Base-by-base conservation (phyloP, 2,797 vertebrate genomes). In the Channa striata region DNA sequence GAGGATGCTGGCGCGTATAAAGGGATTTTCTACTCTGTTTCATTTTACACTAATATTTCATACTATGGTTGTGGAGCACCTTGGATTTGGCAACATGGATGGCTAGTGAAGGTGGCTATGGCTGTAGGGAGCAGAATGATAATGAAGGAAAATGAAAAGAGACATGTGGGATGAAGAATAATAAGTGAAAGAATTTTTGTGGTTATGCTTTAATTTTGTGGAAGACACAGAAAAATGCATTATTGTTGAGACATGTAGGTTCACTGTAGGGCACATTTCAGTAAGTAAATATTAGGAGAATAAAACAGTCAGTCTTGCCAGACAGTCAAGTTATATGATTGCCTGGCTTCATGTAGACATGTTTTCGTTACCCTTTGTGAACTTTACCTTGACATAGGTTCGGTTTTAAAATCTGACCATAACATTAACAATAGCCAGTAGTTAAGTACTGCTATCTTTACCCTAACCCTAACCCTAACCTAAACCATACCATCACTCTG, bases 191-290 rank as follows among this genome's bases (percentile, higher is more conserved):
- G 25, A 53, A 57, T 49, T 74, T n/a, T 65, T 69, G 59, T 81
- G 63, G 86, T 85, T 80, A 78, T 72, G 62, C 77, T 83, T 89
- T 86, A 50, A 59, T 84, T 82, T 68, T 78, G 46, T 49, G 47
- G 72, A 76, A 74, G 23, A 59, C 33, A 44, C 51, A n/a, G n/a
- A n/a, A n/a, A n/a, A n/a, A n/a, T n/a, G n/a, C n/a, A n/a, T n/a
- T n/a, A n/a, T n/a, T n/a, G n/a, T 67, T 74, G 58, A 87, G 84
- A 86, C 67, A 61, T 13, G 36, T 70, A 50, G 53, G 59, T 43
- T 80, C 64, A 83, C 82, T 75, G 73, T 48, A 61, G 81, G 19
- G 50, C 62, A 65, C 74, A 77, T 77, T 82, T 61, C 72, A 89
- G 70, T 30, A 58, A 69, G 57, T 30, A 30, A 4, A 30, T 30